Conservation (phyloP, 2,113 vertebrate genomes). For the Vimba vimba region DNA sequence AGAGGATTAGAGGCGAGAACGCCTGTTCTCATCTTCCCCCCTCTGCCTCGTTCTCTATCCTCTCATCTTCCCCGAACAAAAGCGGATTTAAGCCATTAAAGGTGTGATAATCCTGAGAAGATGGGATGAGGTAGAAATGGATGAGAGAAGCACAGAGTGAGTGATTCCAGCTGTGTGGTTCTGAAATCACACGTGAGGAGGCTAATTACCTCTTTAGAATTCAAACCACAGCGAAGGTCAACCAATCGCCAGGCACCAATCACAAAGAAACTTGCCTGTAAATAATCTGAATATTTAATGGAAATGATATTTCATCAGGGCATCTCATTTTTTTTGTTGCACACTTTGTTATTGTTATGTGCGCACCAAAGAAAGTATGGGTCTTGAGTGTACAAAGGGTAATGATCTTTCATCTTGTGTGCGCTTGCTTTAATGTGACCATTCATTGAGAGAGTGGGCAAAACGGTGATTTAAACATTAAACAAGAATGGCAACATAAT, state of each 20-base stretch:
- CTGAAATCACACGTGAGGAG: not conserved
- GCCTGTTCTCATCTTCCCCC: conserved; percentile 17
- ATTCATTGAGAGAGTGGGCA: not conserved
- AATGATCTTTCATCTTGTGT: not conserved
- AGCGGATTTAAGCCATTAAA: conserved; percentile 60
- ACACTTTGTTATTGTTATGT: too few species aligned
- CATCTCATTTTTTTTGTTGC: too few species aligned
- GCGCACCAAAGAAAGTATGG: too few species aligned
- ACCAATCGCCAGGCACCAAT: not conserved
- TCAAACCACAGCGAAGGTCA: not conserved
- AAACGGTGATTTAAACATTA: conserved; percentile 2
- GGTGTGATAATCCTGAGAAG: conserved; percentile 56
- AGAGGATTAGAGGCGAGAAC: conserved; percentile 51
- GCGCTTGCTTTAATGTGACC: not conserved
- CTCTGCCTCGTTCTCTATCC: conserved; percentile 15
- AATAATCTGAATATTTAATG: not conserved
- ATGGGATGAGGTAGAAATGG: conserved; percentile 25
- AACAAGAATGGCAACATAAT: not conserved
- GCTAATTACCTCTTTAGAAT: conserved; percentile 8
- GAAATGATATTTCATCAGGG: not conserved
- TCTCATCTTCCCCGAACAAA: conserved; percentile 50
- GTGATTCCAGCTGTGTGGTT: not conserved
- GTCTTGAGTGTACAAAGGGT: not conserved
- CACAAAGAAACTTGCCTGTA: not conserved
- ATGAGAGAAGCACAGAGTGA: conserved; percentile 2